These are phyloP conservation scores for Pheosia gnoma DNA, from an alignment of 2,888 invertebrate species.

Conservation along the genomic window DNA sequence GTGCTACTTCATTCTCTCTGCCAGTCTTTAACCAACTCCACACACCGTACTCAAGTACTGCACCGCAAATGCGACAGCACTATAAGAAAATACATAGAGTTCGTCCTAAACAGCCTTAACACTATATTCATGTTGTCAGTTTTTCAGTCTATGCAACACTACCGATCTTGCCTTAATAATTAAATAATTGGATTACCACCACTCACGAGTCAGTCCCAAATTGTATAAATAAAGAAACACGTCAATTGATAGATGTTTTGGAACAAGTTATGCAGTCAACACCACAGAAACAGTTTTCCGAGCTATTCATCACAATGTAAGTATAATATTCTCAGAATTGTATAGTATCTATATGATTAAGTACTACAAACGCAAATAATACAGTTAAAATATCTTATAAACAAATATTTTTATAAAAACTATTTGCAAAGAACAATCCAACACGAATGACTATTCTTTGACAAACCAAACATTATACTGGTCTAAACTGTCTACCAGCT, in stretches of 20 bases:
- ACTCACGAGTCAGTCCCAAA: constrained; percentile 35
- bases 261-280: constrained; percentile 63
- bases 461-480: constrained; percentile 47
- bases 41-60: constrained; percentile 63
- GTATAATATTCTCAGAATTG: neutral
- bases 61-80: constrained; percentile 68
- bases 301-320: constrained; percentile 9
- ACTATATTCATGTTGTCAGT: constrained; percentile 67
- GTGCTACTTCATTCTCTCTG: constrained; percentile 60
- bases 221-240: constrained; percentile 47
- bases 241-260: constrained; percentile 63
- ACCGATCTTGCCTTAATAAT: constrained; percentile 16
- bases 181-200: constrained; percentile 26
- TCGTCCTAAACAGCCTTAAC: constrained; percentile 70
- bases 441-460: constrained; percentile 23
- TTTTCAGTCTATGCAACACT: constrained; percentile 29
- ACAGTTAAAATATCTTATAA: neutral
- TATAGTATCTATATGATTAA: neutral
- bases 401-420: constrained; percentile 11
- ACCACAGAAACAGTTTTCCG: constrained; percentile 38
- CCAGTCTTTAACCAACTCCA: constrained; percentile 39
- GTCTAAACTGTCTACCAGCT: neutral
- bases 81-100: constrained; percentile 62
- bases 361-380: neutral
- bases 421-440: constrained; percentile 19